Percentiles rank a stretch among this genome's conserved stretches.
Evolutionary conservation across 1,140 invertebrate species (phyloP).

Genomic region (Heterodera carotae): DNA sequence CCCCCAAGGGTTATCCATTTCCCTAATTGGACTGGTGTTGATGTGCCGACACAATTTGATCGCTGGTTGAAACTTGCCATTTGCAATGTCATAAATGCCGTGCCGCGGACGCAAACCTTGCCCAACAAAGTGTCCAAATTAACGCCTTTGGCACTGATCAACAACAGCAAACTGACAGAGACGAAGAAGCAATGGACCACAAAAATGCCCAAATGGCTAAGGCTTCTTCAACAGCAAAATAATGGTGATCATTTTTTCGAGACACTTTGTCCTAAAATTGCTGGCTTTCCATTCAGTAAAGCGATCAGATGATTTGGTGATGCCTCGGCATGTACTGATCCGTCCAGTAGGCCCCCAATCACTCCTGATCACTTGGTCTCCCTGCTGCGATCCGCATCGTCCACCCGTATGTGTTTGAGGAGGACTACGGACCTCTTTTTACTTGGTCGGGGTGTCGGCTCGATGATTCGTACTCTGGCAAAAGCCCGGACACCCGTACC

Average conservation of each 20-base stretch:
- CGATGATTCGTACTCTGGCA: no score
- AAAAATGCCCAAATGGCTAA: slow-evolving; percentile 33
- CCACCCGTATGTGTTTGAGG: no score
- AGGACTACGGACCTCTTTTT: no score
- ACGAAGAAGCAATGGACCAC: slow-evolving; percentile 33
- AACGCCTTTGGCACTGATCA: neutral
- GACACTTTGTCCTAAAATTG: slow-evolving; percentile 5
- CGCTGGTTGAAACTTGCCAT: slow-evolving; percentile 59
- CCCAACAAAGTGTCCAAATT: no score
- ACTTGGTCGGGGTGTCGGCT: no score
- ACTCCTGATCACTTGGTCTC: slow-evolving; percentile 56
- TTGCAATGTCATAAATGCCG: slow-evolving; percentile 49
- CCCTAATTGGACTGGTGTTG: slow-evolving; percentile 45
- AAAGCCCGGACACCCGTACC: no score
- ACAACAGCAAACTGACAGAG: slow-evolving; percentile 4
- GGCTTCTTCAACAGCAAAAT: slow-evolving; percentile 32
- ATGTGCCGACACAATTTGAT: slow-evolving; percentile 51
- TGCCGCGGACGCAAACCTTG: no score
- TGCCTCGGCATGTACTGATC: slow-evolving; percentile 53
- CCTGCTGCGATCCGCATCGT: slow-evolving; percentile 41
- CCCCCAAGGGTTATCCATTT: slow-evolving; percentile 55
- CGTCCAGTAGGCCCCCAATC: slow-evolving; percentile 54
- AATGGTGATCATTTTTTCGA: neutral
- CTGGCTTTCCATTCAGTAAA: slow-evolving; percentile 7
- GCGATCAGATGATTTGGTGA: neutral